Evolutionary conservation across 2,888 invertebrate species (phyloP), one percentile per base, ranked within the genome.

Genomic region (Lasioglossum lativentre): DNA sequence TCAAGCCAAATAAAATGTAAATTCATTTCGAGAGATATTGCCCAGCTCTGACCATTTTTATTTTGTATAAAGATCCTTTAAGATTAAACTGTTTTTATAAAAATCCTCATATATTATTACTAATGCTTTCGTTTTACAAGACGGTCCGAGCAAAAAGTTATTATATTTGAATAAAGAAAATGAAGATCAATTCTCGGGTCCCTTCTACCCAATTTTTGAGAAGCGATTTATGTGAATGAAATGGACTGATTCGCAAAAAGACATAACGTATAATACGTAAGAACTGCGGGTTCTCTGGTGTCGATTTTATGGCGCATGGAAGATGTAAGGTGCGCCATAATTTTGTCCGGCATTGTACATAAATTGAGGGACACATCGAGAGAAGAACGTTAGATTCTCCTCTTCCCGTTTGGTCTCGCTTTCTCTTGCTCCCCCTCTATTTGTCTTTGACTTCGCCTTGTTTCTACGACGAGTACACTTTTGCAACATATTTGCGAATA

Each of bases 401-500:
- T n/a, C 19, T 42, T 34, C 59, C 34, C 56, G 40, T 42, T 59
- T 23, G 38, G 38, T 38, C 23, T 34, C 68, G 19, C 23, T 10
- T 70, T 27, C 19, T 42, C 52, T 42, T 30, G 19, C 10, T n/a
- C 42, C 23, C 12, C 19, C 27, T 34, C 19, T 38, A 19, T 34
- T 56, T 23, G 27, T 70, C 23, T 34, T 34, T 34, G 71, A 72
- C 70, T 74, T 34, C 76, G 19, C 47, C 70, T 27, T 72, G 72
- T 76, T 63, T 52, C 72, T 14, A 47, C 66, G 34, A 23, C 12
- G 45, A 40, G 16, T 16, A 83, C n/a, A 80, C 78, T 83, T 83
- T 81, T 75, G 66, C 75, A 82, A 82, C 81, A 68, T 86, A 88
- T 82, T 87, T 83, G 85, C 80, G 86, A 79, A 88, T 88, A 89